These are phyloP conservation scores for Drosophila yakuba DNA, from an alignment of 1,140 invertebrate species.

Conservation along the genomic window DNA sequence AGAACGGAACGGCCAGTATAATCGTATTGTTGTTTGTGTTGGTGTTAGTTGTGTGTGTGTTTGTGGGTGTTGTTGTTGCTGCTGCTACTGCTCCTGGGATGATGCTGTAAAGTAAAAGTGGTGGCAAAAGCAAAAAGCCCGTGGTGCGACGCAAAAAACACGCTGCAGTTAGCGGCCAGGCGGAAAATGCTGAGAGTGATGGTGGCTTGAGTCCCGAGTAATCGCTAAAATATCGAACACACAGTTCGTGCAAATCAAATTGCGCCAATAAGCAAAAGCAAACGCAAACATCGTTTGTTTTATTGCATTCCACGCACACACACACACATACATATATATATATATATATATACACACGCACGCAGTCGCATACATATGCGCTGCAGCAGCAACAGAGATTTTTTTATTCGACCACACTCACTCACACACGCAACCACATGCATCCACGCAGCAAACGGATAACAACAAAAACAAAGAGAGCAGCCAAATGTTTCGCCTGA, in stretches of 20 bases:
- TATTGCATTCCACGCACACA: slow-evolving; percentile 47
- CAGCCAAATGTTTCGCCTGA: slow-evolving; percentile 66
- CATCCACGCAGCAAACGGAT: slow-evolving; percentile 65
- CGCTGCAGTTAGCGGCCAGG: slow-evolving; percentile 29
- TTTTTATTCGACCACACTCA: slow-evolving; percentile 59
- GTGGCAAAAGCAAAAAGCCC: slow-evolving; percentile 31
- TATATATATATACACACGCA: slow-evolving; percentile 17
- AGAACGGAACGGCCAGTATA: slow-evolving; percentile 35
- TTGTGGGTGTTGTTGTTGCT: slow-evolving; percentile 19
- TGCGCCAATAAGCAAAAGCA: slow-evolving; percentile 79
- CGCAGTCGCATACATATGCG: slow-evolving; percentile 37
- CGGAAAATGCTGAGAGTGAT: slow-evolving; percentile 11
- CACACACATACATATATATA: neutral
- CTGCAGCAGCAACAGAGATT: slow-evolving; percentile 74
- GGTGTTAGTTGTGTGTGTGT: slow-evolving; percentile 23
- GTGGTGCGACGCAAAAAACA: slow-evolving; percentile 28
- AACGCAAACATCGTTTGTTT: slow-evolving; percentile 52
- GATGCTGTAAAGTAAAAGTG: slow-evolving; percentile 39
- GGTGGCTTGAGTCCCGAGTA: slow-evolving; percentile 8
- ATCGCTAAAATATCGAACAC: slow-evolving; percentile 35
- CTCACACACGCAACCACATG: slow-evolving; percentile 45
- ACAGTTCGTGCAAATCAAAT: slow-evolving; percentile 64
- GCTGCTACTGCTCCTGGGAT: slow-evolving; percentile 24
- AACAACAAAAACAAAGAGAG: slow-evolving; percentile 52
- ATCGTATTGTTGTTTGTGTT: slow-evolving; percentile 32